These are phyloP conservation scores for Cacatua alba DNA, from an alignment of 2,113 vertebrate genomes.

Conservation along the genomic window DNA sequence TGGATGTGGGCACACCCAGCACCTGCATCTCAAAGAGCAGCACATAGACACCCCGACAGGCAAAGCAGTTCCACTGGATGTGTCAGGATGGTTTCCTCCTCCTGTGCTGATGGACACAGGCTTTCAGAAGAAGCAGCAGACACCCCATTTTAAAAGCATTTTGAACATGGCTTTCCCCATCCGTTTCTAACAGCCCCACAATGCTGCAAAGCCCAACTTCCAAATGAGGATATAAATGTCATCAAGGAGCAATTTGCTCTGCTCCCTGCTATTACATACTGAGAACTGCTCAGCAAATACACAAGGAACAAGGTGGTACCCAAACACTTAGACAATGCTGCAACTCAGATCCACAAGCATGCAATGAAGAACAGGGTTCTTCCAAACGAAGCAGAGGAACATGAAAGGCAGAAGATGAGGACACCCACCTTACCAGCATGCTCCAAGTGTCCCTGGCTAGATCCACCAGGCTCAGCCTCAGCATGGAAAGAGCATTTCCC, in stretches of 20 bases:
- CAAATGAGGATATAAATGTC: background rate
- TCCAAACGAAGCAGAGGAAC: fast-evolving
- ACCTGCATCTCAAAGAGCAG: fast-evolving
- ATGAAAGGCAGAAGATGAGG: background rate
- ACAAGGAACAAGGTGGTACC: background rate
- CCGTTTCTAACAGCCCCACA: background rate
- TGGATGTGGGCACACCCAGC: background rate
- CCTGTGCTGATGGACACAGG: background rate
- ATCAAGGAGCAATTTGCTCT: background rate
- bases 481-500: background rate
- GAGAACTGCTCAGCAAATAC: background rate
- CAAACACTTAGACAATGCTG: background rate
- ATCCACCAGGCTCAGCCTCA: background rate
- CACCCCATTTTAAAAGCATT: background rate
- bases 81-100: background rate
- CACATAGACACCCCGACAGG: fast-evolving
- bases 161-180: background rate
- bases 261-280: fast-evolving
- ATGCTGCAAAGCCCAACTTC: background rate
- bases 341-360: fast-evolving
- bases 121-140: background rate
- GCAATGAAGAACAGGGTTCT: fast-evolving
- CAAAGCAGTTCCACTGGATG: background rate
- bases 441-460: background rate
- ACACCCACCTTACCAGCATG: background rate